Conservation (phyloP, 2,888 invertebrate species). For the Pelosia muscerda region DNA sequence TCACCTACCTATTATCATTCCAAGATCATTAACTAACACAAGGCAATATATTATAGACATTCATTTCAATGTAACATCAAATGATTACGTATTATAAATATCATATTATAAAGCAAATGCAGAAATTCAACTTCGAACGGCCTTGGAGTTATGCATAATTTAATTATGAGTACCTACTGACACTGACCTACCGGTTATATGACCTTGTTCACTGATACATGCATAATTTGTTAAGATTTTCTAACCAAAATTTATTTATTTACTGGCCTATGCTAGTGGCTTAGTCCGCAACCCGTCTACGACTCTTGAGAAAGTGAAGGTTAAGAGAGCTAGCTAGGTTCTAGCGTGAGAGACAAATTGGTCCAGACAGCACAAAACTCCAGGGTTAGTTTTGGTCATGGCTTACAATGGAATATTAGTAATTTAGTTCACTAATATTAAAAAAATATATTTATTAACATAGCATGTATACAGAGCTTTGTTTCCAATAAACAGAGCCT, state of each 20-base stretch:
- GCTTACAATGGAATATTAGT: no score
- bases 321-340: no score
- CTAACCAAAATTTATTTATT: constrained; percentile 13
- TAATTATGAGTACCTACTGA: constrained; percentile 18
- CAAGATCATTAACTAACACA: not conserved
- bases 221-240: constrained; percentile 3
- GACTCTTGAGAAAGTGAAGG: no score
- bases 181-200: constrained; percentile 29
- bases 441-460: no score
- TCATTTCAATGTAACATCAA: not conserved
- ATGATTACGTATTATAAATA: not conserved
- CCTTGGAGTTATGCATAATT: constrained; percentile 41
- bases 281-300: not conserved
- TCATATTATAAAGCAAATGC: not conserved
- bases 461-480: no score
- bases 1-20: not conserved
- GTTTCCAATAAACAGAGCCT: not conserved
- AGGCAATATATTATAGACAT: not conserved
- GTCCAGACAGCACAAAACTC: no score
- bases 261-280: constrained; percentile 9
- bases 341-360: no score
- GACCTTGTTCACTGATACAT: constrained; percentile 24
- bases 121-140: constrained; percentile 22
- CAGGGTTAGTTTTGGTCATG: no score
- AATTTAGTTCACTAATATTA: no score